A percentile compares a stretch with the other conserved stretches of the same genome.
phyloP scores from a whole-genome alignment of 2,113 vertebrate species.

The Ascaphus truei region DNA sequence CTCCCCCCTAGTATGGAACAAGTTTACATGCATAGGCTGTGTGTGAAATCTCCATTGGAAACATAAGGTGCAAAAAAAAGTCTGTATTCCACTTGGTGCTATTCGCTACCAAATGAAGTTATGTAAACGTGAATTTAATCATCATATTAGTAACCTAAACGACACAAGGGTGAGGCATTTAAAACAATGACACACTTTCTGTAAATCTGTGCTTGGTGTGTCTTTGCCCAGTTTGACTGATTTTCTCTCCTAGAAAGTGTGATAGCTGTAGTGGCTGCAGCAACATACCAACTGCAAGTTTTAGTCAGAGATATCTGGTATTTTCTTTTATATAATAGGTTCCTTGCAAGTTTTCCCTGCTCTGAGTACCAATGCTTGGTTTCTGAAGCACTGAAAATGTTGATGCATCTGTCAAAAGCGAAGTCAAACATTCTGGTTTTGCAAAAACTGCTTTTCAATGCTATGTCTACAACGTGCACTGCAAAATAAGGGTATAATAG shows the following conservation, averaged over 20 bases:
- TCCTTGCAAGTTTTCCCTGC: slow-evolving; percentile 1
- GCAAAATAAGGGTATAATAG: slow-evolving; percentile 1
- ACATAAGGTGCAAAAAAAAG: slow-evolving; percentile 33
- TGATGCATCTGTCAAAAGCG: slow-evolving; percentile 5
- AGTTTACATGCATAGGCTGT: slow-evolving; percentile 20
- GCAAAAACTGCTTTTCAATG: slow-evolving; percentile 23
- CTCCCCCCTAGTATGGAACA: slow-evolving; percentile 8
- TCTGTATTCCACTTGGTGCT: slow-evolving; percentile 3
- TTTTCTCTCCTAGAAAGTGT: slow-evolving; percentile 10
- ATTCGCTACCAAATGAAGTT: slow-evolving; percentile 27
- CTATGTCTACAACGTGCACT: slow-evolving; percentile 24
- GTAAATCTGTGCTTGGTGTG: slow-evolving; percentile 11
- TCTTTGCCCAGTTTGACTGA: not conserved
- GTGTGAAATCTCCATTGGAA: slow-evolving; percentile 27
- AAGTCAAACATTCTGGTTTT: slow-evolving; percentile 37
- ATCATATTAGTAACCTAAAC: slow-evolving; percentile 23
- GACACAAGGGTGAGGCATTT: slow-evolving; percentile 26
- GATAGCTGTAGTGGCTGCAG: slow-evolving; percentile 16
- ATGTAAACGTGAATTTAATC: slow-evolving; percentile 31
- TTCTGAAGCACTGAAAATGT: slow-evolving; percentile 1
- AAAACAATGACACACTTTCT: slow-evolving; percentile 12
- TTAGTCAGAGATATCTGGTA: not conserved
- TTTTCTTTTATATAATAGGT: slow-evolving; percentile 4
- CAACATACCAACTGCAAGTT: not conserved
- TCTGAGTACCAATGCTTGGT: not conserved